Percentiles rank a stretch among this genome's conserved stretches.
phyloP scores from a whole-genome alignment of 1,140 invertebrate species.

The Zaprionus inermis region DNA sequence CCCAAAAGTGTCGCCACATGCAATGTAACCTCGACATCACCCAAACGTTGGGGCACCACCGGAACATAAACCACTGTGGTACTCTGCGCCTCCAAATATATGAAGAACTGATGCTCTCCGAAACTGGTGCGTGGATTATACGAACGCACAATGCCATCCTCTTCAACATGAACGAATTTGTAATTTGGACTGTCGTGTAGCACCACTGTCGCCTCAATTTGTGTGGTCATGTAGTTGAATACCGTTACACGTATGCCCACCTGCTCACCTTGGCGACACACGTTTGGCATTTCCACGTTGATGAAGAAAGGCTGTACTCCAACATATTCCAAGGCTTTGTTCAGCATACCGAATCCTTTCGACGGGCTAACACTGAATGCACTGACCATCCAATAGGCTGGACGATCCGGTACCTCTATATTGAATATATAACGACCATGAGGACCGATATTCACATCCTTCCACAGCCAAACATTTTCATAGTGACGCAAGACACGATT shows the following conservation, averaged over 20 bases:
- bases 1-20: constrained; percentile 94
- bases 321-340: constrained; percentile 91
- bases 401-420: constrained; percentile 92
- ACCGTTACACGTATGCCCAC: constrained; percentile 95
- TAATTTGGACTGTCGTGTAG: constrained; percentile 94
- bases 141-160: constrained; percentile 92
- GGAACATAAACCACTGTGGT: constrained; percentile 94
- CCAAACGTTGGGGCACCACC: constrained; percentile 92
- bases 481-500: constrained; percentile 95
- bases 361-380: constrained; percentile 95
- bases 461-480: constrained; percentile 97
- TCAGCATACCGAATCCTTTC: constrained; percentile 94
- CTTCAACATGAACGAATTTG: constrained; percentile 97
- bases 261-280: constrained; percentile 95
- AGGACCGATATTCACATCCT: constrained; percentile 96
- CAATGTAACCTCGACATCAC: constrained; percentile 92
- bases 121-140: constrained; percentile 94
- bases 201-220: constrained; percentile 94
- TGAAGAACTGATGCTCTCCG: constrained; percentile 97
- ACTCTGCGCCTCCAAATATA: constrained; percentile 93
- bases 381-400: constrained; percentile 96
- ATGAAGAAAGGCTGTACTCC: constrained; percentile 97
- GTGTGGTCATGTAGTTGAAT: constrained; percentile 95
- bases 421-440: constrained; percentile 94
- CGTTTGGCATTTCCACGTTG: constrained; percentile 95